phyloP scores from a whole-genome alignment of 2,888 invertebrate genomes.

The Sylvicola fuscatus region DNA sequence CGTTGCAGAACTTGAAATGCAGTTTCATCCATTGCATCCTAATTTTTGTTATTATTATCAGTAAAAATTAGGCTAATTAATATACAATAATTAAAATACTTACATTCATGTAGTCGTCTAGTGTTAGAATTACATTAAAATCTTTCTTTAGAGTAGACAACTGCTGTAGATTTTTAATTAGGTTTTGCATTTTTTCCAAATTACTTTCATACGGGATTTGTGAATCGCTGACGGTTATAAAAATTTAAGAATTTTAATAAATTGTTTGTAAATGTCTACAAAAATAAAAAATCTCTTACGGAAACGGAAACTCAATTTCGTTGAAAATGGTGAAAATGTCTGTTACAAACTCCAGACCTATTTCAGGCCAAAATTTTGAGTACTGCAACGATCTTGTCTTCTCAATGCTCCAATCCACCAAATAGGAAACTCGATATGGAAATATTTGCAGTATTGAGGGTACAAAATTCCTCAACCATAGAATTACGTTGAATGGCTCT shows the following conservation, averaged over 20 bases:
- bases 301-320: constrained; percentile 19
- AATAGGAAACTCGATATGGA: constrained; percentile 18
- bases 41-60: too few relatives aligned
- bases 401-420: constrained; percentile 22
- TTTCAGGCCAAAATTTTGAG: constrained; percentile 22
- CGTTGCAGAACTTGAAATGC: constrained; percentile 21
- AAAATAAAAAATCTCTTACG: constrained; percentile 12
- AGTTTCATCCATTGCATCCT: constrained; percentile 20
- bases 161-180: constrained; percentile 19
- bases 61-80: too few relatives aligned
- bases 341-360: constrained; percentile 22
- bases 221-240: constrained; percentile 15
- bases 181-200: constrained; percentile 15
- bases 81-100: too few relatives aligned
- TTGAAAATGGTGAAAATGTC: constrained; percentile 20
- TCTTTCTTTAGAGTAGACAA: constrained; percentile 19
- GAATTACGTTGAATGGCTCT: constrained; percentile 19
- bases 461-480: constrained; percentile 22
- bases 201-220: constrained; percentile 20
- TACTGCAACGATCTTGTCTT: constrained; percentile 20
- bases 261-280: too few relatives aligned
- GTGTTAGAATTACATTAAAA: constrained; percentile 20
- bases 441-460: constrained; percentile 19
- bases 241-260: constrained; percentile 1
- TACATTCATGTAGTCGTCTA: constrained; percentile 18